Evolutionary conservation across 2,797 vertebrate genomes (phyloP).

Genomic region (Sebastes oblongus): DNA sequence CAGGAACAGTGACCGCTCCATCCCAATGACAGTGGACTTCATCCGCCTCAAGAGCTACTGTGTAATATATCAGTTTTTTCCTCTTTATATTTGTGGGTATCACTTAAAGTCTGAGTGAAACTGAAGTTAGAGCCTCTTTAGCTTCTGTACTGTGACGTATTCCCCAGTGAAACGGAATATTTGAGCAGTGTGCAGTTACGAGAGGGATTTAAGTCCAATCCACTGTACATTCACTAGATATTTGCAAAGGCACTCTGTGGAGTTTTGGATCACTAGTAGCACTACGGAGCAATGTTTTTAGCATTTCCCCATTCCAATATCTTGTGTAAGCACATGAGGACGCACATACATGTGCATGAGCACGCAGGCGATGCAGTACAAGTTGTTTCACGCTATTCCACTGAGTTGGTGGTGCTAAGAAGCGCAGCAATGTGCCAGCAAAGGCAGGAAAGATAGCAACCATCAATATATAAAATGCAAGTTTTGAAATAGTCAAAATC

Average conservation of each 20-base stretch:
- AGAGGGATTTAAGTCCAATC: too few relatives aligned
- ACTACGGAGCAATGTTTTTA: background rate
- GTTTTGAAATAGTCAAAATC: background rate
- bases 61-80: constrained; percentile 74
- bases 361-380: background rate
- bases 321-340: background rate
- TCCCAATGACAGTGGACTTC: constrained; percentile 99
- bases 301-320: background rate
- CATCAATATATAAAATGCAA: background rate
- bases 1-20: constrained; percentile 96
- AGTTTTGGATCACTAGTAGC: background rate
- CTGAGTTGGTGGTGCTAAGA: background rate
- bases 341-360: background rate
- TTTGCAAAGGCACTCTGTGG: too few relatives aligned
- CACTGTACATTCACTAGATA: too few relatives aligned
- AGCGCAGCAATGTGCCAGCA: background rate
- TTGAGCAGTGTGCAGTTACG: too few relatives aligned
- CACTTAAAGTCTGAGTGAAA: background rate
- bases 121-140: too few relatives aligned
- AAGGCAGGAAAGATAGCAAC: background rate
- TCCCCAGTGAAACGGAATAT: too few relatives aligned
- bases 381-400: background rate
- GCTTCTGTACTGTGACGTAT: too few relatives aligned
- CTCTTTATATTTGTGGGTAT: background rate
- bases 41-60: constrained; percentile 99